phyloP scores from a whole-genome alignment of 2,888 invertebrate genomes.

The Eupithecia tripunctaria region DNA sequence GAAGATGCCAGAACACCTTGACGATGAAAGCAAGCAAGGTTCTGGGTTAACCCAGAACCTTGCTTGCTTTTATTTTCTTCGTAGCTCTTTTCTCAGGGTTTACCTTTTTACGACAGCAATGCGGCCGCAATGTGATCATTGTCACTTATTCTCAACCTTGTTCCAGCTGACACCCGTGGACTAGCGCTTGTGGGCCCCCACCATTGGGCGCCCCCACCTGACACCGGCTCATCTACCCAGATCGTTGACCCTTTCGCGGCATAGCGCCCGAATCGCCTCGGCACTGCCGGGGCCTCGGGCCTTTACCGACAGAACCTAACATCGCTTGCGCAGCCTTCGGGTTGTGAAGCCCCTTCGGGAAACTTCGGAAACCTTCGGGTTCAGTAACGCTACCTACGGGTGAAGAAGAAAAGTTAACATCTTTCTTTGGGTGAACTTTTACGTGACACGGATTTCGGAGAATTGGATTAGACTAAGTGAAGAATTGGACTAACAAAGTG shows the following conservation, averaged over 20 bases:
- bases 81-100: background rate
- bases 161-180: constrained; percentile 79
- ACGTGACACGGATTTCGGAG: constrained; percentile 37
- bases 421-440: constrained; percentile 28
- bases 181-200: constrained; percentile 78
- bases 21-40: no score
- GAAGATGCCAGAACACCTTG: background rate
- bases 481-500: constrained; percentile 26
- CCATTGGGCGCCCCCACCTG: constrained; percentile 83
- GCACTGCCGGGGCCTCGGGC: constrained; percentile 60
- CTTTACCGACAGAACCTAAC: constrained; percentile 45
- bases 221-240: constrained; percentile 87
- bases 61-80: background rate
- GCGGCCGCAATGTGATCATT: background rate
- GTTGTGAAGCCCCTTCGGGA: constrained; percentile 15
- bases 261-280: constrained; percentile 60
- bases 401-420: constrained; percentile 21
- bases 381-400: constrained; percentile 17
- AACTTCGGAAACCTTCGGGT: constrained; percentile 14
- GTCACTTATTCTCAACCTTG: background rate
- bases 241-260: constrained; percentile 52
- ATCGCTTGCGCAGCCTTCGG: constrained; percentile 2
- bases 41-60: background rate
- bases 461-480: constrained; percentile 33
- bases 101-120: no score